A percentile compares a stretch with the other conserved stretches of the same genome.
phyloP scores from a whole-genome alignment of 2,113 vertebrate genomes.

The Carassius gibelio region DNA sequence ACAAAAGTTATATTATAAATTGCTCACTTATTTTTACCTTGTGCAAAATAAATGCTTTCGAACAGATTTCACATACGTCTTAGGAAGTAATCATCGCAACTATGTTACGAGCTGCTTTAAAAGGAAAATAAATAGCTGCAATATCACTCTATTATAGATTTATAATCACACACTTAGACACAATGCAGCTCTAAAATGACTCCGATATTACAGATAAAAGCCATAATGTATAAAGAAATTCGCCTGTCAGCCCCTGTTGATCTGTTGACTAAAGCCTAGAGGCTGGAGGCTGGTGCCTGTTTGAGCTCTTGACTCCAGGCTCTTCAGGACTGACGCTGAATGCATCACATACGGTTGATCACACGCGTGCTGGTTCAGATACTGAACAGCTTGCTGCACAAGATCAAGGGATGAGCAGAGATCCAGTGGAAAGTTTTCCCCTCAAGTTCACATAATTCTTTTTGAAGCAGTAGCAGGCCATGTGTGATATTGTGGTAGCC shows the following conservation, averaged over 20 bases:
- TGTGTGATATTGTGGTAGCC: background rate
- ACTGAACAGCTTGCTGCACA: slow-evolving; percentile 25
- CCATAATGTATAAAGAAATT: background rate
- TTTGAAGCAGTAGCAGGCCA: background rate
- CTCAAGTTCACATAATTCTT: background rate
- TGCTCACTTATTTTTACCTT: background rate
- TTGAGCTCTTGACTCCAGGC: slow-evolving; percentile 18
- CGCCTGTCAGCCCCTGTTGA: background rate
- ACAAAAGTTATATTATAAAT: background rate
- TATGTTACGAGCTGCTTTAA: background rate
- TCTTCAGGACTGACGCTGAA: slow-evolving; percentile 29
- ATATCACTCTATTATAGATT: background rate
- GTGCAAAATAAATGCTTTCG: background rate
- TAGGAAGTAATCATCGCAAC: too few species aligned
- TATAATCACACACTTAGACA: background rate
- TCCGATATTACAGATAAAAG: background rate
- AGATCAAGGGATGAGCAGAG: slow-evolving; percentile 24
- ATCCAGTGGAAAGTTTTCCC: background rate
- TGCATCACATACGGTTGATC: slow-evolving; percentile 38
- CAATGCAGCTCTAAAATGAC: too few species aligned
- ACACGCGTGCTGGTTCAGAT: slow-evolving; percentile 34
- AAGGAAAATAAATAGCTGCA: background rate
- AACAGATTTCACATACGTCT: background rate
- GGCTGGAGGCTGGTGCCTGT: slow-evolving; percentile 28
- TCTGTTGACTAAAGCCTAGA: slow-evolving; percentile 12